Evolutionary conservation across 1,140 invertebrate species (phyloP), one percentile per base, ranked within the genome.

Genomic region (Coptotermes formosanus): DNA sequence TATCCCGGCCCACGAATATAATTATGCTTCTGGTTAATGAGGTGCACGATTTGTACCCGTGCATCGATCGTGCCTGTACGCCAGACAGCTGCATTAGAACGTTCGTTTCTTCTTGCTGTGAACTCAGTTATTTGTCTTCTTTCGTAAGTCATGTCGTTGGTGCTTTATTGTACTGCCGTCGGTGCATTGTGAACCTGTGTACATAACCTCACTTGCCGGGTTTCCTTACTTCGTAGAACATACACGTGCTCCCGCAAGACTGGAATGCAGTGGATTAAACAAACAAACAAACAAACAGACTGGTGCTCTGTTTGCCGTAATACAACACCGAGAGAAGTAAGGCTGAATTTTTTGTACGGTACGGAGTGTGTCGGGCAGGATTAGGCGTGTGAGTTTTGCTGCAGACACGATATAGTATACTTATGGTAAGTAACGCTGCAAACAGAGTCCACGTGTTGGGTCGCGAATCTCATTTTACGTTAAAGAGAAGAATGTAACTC

Each of bases 201-300:
- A 75, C 64, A 75, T 75, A 75, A 12, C 64, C 64, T 75, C n/a
- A 75, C 64, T 75, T 75, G 64, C 64, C 64, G n/a, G 64, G 64
- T 30, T 30, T 75, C 64, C 64, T 30, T 75, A 75, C 25, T 75
- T 75, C 64, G 25, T 7, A n/a, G 25, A 75, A 30, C n/a, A 75
- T 75, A 75, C n/a, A 30, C 25, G 64, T n/a, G 64, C 25, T n/a
- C 8, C 11, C 64, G 55, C 30, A 75, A 75, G 25, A 30, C 25
- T 2, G 64, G 64, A 75, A n/a, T 75, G n/a, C 8, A 30, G 25
- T 30, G 64, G 64, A 30, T 75, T 75, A 75, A 75, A 75, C 64
- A 75, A 75, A 75, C 64, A 75, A 55, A 55, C 52, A 2, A 4
- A 38, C 4, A 55, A n/a, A n/a, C n/a, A n/a, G n/a, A n/a, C n/a